Base-by-base conservation (phyloP, 2,888 invertebrate genomes). In the Reticulitermes lucifugus region DNA sequence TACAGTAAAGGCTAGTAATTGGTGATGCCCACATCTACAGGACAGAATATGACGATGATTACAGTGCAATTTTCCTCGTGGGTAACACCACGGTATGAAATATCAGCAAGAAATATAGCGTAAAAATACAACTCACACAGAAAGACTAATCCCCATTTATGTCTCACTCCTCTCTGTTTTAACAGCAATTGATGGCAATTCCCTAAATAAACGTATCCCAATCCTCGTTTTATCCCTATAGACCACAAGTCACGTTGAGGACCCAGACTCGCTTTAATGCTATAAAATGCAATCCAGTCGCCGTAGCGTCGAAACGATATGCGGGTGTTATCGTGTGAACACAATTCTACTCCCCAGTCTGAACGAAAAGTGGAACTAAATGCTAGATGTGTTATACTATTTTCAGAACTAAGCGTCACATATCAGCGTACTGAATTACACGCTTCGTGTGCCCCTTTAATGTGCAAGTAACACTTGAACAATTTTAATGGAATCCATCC, bases 1-100 rank as follows among this genome's bases (percentile, higher is more conserved):
- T 73, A 73, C 73, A 73, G 73, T 73, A 73, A 73, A 73, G 41
- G 35, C 35, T 22, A 41, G 73, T 73, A 73, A 73, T 73, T 73
- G 73, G 41, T 14, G 73, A 73, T 41, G 18, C 1, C 73, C 41
- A 35, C 5, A 65, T 5, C 65, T 12, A 25, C 65, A 4, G 65
- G 65, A 22, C 65, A 25, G 65, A n/a, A 65, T 25, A 65, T 25
- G 25, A 29, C 6, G 35, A 35, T 41, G 73, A 73, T 73, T 73
- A 73, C 41, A 29, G 73, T 41, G 73, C 41, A 73, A 21, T 73
- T 41, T 73, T 73, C 73, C 73, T 73, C 73, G 41, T 35, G 73
- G 41, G 65, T 25, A 60, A 14, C 73, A 6, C 35, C 73, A 41
- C 35, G 1, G 35, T 41, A 73, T 73, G 73, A 73, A 73, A 73